Base-by-base conservation (phyloP, 2,113 vertebrate species). In the Microcebus lehilahytsara region DNA sequence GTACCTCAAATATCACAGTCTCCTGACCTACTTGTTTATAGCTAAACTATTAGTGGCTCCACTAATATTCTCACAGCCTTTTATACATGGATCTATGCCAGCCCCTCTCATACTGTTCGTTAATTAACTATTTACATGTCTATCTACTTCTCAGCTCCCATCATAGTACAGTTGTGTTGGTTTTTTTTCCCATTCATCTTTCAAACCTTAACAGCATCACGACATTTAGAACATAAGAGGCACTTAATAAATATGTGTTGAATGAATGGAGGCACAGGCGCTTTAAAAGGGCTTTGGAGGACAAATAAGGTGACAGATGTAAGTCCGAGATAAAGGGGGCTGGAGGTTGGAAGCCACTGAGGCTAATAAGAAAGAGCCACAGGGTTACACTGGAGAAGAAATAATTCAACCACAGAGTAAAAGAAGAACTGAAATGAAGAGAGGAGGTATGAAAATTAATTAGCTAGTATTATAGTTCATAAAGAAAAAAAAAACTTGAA, bases 221-320 rank as follows among this genome's bases (percentile, higher is more conserved):
- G n/a, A 42, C 9, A 32, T 34, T 96, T 64, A 83, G 51, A 94
- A 67, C 30, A 2, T 3, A 74, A 75, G 53, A 51, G 20, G 25
- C 49, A 34, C 67, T 88, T 93, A 96, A 97, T 94, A 93, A 94
- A 32, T 14, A 69, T 1, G 27, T 90, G 80, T 20, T 81, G 75
- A 96, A 88, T 71, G 87, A 95, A 58, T 34, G 14, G 49, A 85
- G 86, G 34, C 69, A 23, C 7, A 49, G 27, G 14, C 30, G 9
- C 30, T 64, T 91, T 49, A 40, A 89, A 49, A 11, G 34, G 37
- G 30, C 19, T 84, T 27, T 75, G 51, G 49, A 74, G 37, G n/a
- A 64, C 60, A 91, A 53, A 78, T 42, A 34, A n/a, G 58, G 56
- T 27, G 32, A 84, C 19, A 37, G 51, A 58, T 22, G 0, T 78